A percentile compares a stretch with the other conserved stretches of the same genome.
Conservation (phyloP, 2,113 vertebrate species). For the Collichthys lucidus region DNA sequence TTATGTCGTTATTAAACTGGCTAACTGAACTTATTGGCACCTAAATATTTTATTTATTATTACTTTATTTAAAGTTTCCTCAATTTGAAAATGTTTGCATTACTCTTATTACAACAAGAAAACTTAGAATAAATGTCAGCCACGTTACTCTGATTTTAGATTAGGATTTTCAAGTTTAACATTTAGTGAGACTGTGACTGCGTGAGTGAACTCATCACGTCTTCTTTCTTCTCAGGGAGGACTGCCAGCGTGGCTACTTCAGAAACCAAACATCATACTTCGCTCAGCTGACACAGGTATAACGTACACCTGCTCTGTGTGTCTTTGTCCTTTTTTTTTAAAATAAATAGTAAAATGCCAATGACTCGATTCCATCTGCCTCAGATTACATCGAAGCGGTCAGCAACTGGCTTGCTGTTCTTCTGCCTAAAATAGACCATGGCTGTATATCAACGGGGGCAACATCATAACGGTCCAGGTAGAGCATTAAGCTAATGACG, state of each 20-base stretch:
- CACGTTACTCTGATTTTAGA: background rate
- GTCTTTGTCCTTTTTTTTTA: too few species aligned
- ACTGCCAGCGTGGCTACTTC: constrained; percentile 93
- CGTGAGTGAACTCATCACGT: background rate
- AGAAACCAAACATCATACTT: constrained; percentile 88
- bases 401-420: constrained; percentile 90
- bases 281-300: constrained; percentile 91
- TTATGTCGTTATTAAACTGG: background rate
- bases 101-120: background rate
- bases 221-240: constrained; percentile 87
- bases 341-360: background rate
- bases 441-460: constrained; percentile 91
- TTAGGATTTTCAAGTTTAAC: background rate
- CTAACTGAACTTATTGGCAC: background rate
- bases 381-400: constrained; percentile 91
- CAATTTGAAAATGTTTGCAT: background rate
- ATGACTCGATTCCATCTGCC: constrained; percentile 25
- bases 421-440: constrained; percentile 91
- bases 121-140: background rate
- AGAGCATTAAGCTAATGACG: background rate
- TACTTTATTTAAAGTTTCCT: background rate
- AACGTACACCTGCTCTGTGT: background rate
- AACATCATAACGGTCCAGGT: constrained; percentile 98
- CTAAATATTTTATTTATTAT: too few species aligned
- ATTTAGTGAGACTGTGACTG: too few species aligned